These are phyloP conservation scores for Labroides dimidiatus DNA, from an alignment of 2,797 vertebrate species.

Conservation along the genomic window DNA sequence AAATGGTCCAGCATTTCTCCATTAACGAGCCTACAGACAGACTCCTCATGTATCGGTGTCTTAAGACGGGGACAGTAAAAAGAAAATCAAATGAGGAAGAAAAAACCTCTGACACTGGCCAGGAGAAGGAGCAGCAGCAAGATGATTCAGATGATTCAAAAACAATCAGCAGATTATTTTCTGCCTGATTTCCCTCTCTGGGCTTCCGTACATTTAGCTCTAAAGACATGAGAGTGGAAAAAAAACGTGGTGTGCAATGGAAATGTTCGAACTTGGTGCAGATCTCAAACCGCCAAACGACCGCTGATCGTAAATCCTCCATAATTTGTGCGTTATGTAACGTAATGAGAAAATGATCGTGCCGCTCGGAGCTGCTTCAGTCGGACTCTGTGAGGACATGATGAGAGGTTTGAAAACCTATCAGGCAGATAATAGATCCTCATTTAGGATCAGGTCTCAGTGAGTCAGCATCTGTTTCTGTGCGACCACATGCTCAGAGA, in stretches of 20 bases:
- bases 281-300: constrained; percentile 27
- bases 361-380: not conserved
- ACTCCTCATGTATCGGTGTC: too few species aligned
- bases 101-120: too few species aligned
- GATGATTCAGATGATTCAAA: too few species aligned
- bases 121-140: too few species aligned
- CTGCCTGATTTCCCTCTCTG: too few species aligned
- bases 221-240: not conserved
- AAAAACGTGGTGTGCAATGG: constrained; percentile 7
- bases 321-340: constrained; percentile 48
- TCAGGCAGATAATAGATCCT: constrained; percentile 24
- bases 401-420: constrained; percentile 6
- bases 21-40: too few species aligned
- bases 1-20: too few species aligned
- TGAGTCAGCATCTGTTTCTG: constrained; percentile 40
- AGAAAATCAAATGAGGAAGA: too few species aligned
- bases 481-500: constrained; percentile 29
- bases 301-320: constrained; percentile 47
- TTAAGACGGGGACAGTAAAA: too few species aligned
- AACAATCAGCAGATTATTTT: too few species aligned
- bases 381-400: not conserved
- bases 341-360: constrained; percentile 37
- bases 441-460: constrained; percentile 38
- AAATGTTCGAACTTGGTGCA: constrained; percentile 14
- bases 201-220: too few species aligned